A percentile compares a stretch with the other conserved stretches of the same genome.
Evolutionary conservation across 2,113 vertebrate species (phyloP).

Genomic region (Pseudonaja textilis): DNA sequence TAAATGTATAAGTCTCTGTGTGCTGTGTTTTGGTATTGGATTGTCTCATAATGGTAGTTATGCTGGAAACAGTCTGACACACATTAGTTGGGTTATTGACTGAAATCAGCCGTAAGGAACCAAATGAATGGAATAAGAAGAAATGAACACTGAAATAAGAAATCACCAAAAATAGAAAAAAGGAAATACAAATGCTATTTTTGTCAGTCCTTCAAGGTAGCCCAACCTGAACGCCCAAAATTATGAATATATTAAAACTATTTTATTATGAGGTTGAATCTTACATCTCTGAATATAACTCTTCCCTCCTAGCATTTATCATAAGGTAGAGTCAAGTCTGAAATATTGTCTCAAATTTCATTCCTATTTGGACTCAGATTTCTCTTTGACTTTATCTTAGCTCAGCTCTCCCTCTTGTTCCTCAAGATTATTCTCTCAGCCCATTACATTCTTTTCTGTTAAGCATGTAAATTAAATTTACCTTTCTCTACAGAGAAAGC

Average conservation of each 20-base stretch:
- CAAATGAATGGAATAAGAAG: background rate
- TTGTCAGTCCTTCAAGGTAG: background rate
- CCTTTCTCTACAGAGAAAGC: background rate
- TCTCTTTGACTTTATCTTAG: background rate
- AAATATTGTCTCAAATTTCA: background rate
- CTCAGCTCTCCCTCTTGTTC: background rate
- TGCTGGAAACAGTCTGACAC: too few relatives aligned
- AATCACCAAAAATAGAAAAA: background rate
- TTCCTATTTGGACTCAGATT: background rate
- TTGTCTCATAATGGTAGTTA: too few relatives aligned
- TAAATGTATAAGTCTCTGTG: too few relatives aligned
- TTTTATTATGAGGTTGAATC: background rate
- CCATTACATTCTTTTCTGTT: background rate
- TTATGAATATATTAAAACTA: background rate
- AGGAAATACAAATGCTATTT: background rate
- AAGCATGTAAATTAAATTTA: background rate
- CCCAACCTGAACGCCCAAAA: background rate
- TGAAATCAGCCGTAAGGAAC: background rate
- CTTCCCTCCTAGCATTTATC: background rate
- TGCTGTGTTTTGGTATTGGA: too few relatives aligned
- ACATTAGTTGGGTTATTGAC: background rate
- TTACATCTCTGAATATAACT: background rate
- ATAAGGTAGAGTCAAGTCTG: background rate
- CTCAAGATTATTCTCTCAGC: background rate
- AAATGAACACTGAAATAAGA: background rate